Evolutionary conservation across 2,113 vertebrate species (phyloP), one percentile per base, ranked within the genome.

Genomic region (Etheostoma cragini): DNA sequence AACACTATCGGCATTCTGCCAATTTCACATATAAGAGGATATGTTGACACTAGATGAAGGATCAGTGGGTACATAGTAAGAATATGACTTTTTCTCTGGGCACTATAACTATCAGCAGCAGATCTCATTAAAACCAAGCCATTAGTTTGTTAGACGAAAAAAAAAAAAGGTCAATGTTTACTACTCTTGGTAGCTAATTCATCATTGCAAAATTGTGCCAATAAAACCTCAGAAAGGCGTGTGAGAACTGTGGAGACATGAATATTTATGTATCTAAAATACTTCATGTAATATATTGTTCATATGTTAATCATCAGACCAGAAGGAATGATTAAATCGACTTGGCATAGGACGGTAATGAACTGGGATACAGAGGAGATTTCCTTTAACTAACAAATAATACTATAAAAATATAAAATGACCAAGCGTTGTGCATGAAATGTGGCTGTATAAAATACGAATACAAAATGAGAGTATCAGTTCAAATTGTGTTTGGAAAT

Each of bases 401-500:
- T 10, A 21, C n/a, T n/a, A 38, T 57, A 30, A 11, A 22, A 71
- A 63, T 65, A 1, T 47, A 6, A 47, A 64, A 66, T 8, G 0
- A 53, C 22, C 8, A 12, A 26, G 12, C 35, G 14, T 11, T 30
- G 8, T 24, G 33, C 15, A 30, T 24, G 35, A 42, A 50, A 15
- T 17, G 26, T 11, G 33, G 42, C n/a, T 60, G 0, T 83, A 74
- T 26, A 64, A 60, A 62, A 81, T 13, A 70, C 73, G 64, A 79
- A 57, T 13, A 69, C 35, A 30, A 66, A 69, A 76, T 78, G n/a
- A 87, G 57, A 38, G 12, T 13, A 4, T 61, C 24, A 21, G n/a
- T 62, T 87, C 22, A 79, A 63, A 80, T 46, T 65, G 60, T 16
- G 38, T 74, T 52, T 76, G 42, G 5, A 63, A 68, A 86, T 12